phyloP scores from a whole-genome alignment of 30 jellyfish, hydroid and myxozoan species.

The Aurelia sp. region DNA sequence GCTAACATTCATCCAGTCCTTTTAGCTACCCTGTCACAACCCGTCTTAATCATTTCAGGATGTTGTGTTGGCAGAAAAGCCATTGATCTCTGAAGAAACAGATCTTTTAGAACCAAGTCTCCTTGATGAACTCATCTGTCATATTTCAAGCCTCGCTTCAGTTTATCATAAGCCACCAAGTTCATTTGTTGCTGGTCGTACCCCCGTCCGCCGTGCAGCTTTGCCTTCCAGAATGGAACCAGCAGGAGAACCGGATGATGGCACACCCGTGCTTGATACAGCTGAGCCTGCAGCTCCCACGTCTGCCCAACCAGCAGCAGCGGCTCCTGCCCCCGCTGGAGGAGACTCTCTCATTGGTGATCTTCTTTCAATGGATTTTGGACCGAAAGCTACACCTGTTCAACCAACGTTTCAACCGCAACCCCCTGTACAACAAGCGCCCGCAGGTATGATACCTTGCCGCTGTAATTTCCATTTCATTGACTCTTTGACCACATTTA shows the following conservation, averaged over 20 bases:
- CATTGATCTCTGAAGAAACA: slow-evolving; percentile 96
- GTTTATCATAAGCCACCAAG: slow-evolving; percentile 98
- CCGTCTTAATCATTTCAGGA: background rate
- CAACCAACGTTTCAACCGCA: slow-evolving; percentile 69
- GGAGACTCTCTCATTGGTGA: slow-evolving; percentile 78
- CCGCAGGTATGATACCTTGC: slow-evolving; percentile 30
- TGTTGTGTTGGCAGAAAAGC: slow-evolving; percentile 97
- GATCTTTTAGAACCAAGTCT: slow-evolving; percentile 92
- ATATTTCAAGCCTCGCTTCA: slow-evolving; percentile 94
- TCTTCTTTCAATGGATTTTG: slow-evolving; percentile 56
- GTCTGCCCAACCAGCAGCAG: slow-evolving; percentile 38
- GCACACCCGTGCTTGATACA: slow-evolving; percentile 67
- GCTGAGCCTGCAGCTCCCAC: slow-evolving; percentile 71
- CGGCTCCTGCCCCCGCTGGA: slow-evolving; percentile 45
- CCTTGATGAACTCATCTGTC: slow-evolving; percentile 96
- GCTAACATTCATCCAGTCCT: too few species aligned
- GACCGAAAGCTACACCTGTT: slow-evolving; percentile 57
- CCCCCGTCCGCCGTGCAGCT: slow-evolving; percentile 92
- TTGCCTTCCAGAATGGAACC: slow-evolving; percentile 75
- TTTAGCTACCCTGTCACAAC: too few species aligned
- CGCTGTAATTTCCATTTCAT: too few species aligned
- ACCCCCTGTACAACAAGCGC: slow-evolving; percentile 69
- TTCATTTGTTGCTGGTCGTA: slow-evolving; percentile 94
- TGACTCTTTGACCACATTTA: too few species aligned
- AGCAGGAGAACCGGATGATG: slow-evolving; percentile 72